Percentiles rank a stretch among this genome's conserved stretches.
Conservation (phyloP, 1,140 invertebrate species). For the Halictus rubicundus region DNA sequence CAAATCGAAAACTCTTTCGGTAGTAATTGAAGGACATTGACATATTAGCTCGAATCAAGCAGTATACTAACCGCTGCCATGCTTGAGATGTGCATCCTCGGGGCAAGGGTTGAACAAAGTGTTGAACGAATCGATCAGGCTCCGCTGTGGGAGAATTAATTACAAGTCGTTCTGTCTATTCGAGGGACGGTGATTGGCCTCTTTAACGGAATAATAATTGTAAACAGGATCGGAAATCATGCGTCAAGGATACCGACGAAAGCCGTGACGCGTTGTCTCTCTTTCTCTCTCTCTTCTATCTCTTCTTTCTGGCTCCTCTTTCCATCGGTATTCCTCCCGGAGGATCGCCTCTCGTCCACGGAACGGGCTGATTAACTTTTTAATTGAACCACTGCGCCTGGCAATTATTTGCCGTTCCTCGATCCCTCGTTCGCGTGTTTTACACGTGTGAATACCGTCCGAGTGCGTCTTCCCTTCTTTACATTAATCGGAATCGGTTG, state of each 20-base stretch:
- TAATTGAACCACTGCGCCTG: conserved; percentile 70
- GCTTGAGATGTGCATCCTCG: no score
- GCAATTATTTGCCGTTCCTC: conserved; percentile 63
- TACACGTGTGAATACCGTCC: conserved; percentile 8
- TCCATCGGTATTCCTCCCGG: background rate
- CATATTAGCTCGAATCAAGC: no score
- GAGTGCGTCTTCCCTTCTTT: background rate
- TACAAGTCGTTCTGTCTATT: background rate
- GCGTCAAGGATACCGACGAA: conserved; percentile 11
- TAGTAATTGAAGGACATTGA: no score
- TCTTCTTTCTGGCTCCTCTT: conserved; percentile 18
- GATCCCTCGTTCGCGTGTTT: conserved; percentile 31
- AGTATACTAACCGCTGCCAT: no score
- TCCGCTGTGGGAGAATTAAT: background rate
- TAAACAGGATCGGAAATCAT: conserved; percentile 11
- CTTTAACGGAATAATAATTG: background rate
- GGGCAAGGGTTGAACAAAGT: background rate
- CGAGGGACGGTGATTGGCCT: background rate
- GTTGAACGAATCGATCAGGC: background rate
- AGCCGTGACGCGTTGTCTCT: background rate
- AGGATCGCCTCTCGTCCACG: conserved; percentile 30
- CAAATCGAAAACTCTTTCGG: no score
- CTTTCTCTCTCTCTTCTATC: conserved; percentile 3
- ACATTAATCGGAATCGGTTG: conserved; percentile 29
- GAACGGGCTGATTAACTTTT: conserved; percentile 74